A percentile compares a stretch with the other conserved stretches of the same genome.
Conservation (phyloP, 1,140 invertebrate species). For the Laupala kohalensis region DNA sequence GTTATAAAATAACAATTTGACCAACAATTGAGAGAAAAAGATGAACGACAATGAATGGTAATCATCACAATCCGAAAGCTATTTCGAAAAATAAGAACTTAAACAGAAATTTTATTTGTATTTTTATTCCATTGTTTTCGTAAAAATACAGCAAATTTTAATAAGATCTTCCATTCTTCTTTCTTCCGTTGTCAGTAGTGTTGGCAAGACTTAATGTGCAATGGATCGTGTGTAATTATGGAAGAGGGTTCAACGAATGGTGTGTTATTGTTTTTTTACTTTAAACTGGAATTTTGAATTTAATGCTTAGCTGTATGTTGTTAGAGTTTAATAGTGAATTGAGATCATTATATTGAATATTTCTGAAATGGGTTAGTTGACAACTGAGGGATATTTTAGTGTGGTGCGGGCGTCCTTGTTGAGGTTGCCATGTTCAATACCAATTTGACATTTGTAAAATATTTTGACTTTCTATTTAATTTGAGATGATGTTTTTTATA, state of each 20-base stretch:
- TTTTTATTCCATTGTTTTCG: no score
- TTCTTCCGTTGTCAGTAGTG: no score
- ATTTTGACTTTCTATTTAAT: background rate
- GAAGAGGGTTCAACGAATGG: conserved; percentile 6
- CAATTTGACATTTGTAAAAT: background rate
- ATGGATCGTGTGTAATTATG: background rate
- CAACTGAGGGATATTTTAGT: background rate
- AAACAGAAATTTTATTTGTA: no score
- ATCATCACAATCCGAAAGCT: no score
- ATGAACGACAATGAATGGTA: no score
- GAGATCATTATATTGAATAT: background rate
- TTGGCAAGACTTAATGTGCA: background rate
- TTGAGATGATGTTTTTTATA: background rate
- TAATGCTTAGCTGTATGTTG: background rate
- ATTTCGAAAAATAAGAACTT: no score
- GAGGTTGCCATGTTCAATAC: background rate
- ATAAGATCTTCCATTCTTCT: no score
- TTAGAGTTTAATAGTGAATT: background rate
- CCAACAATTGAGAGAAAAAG: no score
- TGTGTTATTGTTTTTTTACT: background rate
- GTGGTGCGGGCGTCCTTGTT: conserved; percentile 1
- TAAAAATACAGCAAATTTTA: no score
- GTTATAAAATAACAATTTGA: no score
- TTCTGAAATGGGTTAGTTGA: background rate
- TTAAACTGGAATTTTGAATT: background rate